Evolutionary conservation across 2,888 invertebrate species (phyloP).

Genomic region (Coecobrya sp.): DNA sequence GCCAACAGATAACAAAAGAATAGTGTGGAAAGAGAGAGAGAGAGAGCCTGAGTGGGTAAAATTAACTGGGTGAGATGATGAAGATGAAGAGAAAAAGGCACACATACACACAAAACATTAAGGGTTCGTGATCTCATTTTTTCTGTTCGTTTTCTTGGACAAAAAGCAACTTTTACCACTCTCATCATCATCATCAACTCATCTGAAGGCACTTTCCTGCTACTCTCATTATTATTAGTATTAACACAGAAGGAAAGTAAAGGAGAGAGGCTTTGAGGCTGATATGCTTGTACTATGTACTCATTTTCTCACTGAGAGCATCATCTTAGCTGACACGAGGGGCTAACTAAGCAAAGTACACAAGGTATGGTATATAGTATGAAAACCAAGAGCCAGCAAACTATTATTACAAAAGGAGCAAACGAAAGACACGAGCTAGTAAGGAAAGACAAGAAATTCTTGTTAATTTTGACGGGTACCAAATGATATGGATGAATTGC

Average conservation of each 20-base stretch:
- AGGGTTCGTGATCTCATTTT: conserved; percentile 70
- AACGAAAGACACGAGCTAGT: conserved; percentile 3
- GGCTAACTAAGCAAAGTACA: conserved; percentile 11
- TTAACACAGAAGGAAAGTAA: background rate
- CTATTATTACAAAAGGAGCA: background rate
- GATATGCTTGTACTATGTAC: conserved; percentile 22
- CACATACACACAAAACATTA: conserved; percentile 12
- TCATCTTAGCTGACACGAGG: conserved; percentile 42
- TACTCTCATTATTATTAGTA: conserved; percentile 18
- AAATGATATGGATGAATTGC: conserved; percentile 6
- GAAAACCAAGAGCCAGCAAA: background rate
- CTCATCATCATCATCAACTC: conserved; percentile 7
- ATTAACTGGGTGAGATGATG: conserved; percentile 32
- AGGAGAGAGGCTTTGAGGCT: background rate
- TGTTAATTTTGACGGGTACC: conserved; percentile 40
- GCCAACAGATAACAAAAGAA: conserved; percentile 22
- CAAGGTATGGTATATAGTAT: conserved; percentile 6
- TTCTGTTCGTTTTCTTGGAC: conserved; percentile 21
- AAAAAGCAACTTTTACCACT: conserved; percentile 42
- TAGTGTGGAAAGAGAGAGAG: background rate
- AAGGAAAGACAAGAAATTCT: background rate
- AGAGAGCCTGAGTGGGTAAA: background rate
- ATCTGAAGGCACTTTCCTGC: background rate
- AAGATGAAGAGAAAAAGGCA: background rate
- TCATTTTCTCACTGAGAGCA: conserved; percentile 34